Evolutionary conservation across 1,140 invertebrate species (phyloP).

Genomic region (Euwallacea fornicatus): DNA sequence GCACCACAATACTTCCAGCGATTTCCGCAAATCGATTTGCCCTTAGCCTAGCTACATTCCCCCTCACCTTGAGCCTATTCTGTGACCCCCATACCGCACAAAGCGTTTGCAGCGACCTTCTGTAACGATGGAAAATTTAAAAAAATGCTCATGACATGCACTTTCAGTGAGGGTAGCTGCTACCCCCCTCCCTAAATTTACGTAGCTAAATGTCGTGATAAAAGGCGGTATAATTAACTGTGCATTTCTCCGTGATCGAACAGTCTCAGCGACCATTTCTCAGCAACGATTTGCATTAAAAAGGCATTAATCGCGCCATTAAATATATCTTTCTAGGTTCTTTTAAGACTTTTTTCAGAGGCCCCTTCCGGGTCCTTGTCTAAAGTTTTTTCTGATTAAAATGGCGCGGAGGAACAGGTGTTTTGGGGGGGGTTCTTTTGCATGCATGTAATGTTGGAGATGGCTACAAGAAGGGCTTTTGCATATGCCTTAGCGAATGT

Average conservation of each 20-base stretch:
- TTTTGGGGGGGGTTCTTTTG: slow-evolving; percentile 4
- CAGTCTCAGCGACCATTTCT: too few relatives aligned
- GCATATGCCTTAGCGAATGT: neutral
- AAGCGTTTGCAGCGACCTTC: neutral
- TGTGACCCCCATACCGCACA: slow-evolving; percentile 8
- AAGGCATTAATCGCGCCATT: slow-evolving; percentile 15
- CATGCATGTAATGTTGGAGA: neutral
- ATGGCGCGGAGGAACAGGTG: too few relatives aligned
- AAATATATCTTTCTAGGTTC: neutral
- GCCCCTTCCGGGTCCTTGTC: too few relatives aligned
- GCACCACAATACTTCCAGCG: slow-evolving; percentile 11
- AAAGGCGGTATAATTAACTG: too few relatives aligned
- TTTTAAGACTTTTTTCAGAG: too few relatives aligned
- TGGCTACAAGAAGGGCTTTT: neutral
- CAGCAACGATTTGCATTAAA: slow-evolving; percentile 18
- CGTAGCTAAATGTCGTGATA: too few relatives aligned
- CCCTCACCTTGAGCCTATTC: slow-evolving; percentile 22
- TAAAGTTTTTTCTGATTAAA: too few relatives aligned
- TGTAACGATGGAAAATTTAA: too few relatives aligned
- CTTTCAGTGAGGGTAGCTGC: too few relatives aligned
- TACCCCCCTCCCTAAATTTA: too few relatives aligned
- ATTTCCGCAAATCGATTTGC: slow-evolving; percentile 34
- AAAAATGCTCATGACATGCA: too few relatives aligned
- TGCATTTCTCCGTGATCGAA: too few relatives aligned
- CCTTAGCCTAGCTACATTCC: slow-evolving; percentile 9